Evolutionary conservation across 37 sponge, comb jelly and placozoan genomes (phyloP).

Genomic region (Cladorhizidae sp.): DNA sequence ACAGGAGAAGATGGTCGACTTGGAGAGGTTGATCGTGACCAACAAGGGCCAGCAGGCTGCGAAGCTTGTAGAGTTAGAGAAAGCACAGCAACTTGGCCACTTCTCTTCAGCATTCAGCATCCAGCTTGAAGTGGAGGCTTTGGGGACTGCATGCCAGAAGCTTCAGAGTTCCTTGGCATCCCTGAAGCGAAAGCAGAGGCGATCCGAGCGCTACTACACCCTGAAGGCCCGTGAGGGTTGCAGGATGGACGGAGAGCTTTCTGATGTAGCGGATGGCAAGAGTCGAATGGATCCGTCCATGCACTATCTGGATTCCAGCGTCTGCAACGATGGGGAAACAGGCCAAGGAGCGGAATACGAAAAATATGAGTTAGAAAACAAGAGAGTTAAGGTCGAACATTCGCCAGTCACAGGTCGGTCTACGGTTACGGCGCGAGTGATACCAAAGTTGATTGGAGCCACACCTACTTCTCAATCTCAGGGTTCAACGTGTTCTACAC

Average conservation of each 20-base stretch:
- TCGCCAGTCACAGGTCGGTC: neutral
- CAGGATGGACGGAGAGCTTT: no score
- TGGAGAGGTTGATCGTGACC: constrained; percentile 46
- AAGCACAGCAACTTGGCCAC: constrained; percentile 49
- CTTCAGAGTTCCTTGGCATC: constrained; percentile 35
- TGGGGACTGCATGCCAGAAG: constrained; percentile 43
- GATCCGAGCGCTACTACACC: constrained; percentile 74
- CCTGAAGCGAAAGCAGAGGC: constrained; percentile 49
- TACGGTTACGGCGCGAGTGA: constrained; percentile 15
- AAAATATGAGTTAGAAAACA: no score
- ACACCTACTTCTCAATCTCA: neutral
- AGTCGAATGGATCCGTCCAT: neutral
- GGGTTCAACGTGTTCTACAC: neutral
- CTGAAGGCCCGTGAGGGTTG: neutral
- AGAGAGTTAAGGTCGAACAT: no score
- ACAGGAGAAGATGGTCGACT: constrained; percentile 37
- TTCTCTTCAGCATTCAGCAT: constrained; percentile 45
- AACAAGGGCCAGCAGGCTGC: constrained; percentile 56
- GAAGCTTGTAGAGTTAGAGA: constrained; percentile 53
- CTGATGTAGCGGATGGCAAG: neutral
- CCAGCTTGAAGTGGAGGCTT: constrained; percentile 58
- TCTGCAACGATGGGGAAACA: neutral
- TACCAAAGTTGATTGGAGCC: neutral
- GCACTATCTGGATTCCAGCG: neutral
- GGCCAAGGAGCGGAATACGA: no score